Percentiles rank a stretch among this genome's conserved stretches.
Conservation (phyloP, 1,140 invertebrate genomes). For the Vanessa atalanta region DNA sequence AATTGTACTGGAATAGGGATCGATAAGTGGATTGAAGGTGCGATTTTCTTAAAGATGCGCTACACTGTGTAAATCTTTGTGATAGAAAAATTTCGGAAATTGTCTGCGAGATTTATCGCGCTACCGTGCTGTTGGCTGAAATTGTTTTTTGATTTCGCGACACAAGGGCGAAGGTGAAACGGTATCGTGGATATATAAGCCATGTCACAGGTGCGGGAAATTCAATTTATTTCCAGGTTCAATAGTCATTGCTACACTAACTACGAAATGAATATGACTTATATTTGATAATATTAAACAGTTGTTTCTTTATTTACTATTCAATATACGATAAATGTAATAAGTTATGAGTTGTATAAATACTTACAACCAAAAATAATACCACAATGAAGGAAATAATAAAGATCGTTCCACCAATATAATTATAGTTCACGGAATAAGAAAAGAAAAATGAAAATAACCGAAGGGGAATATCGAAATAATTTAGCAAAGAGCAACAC, state of each 20-base stretch:
- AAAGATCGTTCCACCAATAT: slow-evolving; percentile 16
- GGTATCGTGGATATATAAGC: slow-evolving; percentile 21
- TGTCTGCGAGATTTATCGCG: slow-evolving; percentile 72
- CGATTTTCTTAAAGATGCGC: slow-evolving; percentile 72
- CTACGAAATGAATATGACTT: not conserved
- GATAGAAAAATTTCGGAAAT: slow-evolving; percentile 79
- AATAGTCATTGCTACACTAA: not conserved
- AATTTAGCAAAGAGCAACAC: slow-evolving; percentile 38
- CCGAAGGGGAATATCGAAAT: slow-evolving; percentile 36
- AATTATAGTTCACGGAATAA: slow-evolving; percentile 20
- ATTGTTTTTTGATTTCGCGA: slow-evolving; percentile 72
- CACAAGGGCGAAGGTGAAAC: slow-evolving; percentile 28
- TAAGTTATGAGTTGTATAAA: not conserved
- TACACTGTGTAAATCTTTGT: slow-evolving; percentile 65
- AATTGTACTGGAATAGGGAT: slow-evolving; percentile 76
- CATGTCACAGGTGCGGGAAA: slow-evolving; percentile 23
- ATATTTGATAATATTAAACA: not conserved
- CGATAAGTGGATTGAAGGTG: slow-evolving; percentile 77
- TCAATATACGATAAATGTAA: not conserved
- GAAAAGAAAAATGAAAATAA: slow-evolving; percentile 26
- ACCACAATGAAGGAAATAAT: not conserved
- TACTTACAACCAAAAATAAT: not conserved
- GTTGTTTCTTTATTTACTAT: not conserved
- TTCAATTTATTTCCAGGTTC: slow-evolving; percentile 9
- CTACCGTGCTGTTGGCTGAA: slow-evolving; percentile 53